A percentile compares a stretch with the other conserved stretches of the same genome.
Evolutionary conservation across 2,888 invertebrate species (phyloP).

Genomic region (Chrysolina oricalcia): DNA sequence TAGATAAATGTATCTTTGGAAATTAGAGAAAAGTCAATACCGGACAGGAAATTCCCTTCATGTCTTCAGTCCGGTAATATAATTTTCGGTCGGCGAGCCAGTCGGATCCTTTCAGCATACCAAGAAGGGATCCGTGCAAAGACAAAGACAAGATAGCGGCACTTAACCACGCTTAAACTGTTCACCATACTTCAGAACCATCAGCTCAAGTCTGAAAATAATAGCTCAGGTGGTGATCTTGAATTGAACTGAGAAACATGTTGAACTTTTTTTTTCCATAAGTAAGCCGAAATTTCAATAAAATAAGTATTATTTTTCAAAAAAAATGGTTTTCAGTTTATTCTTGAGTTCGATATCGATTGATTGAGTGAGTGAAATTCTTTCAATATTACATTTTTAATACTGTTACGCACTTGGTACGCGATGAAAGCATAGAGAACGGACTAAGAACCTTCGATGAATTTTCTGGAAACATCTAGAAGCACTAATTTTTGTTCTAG

Average conservation of each 20-base stretch:
- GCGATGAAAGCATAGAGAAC: no score
- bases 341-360: no score
- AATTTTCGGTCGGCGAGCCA: slow-evolving; percentile 64
- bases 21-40: slow-evolving; percentile 34
- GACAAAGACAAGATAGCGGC: slow-evolving; percentile 63
- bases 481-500: no score
- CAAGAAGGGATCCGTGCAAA: slow-evolving; percentile 61
- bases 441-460: no score
- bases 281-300: no score
- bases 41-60: slow-evolving; percentile 58
- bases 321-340: no score
- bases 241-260: neutral
- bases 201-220: neutral
- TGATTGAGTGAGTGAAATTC: no score
- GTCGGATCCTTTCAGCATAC: slow-evolving; percentile 62
- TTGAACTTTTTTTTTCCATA: neutral
- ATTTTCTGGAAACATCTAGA: no score
- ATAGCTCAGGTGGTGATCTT: neutral
- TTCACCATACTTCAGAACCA: slow-evolving; percentile 27
- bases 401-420: no score
- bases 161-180: slow-evolving; percentile 68
- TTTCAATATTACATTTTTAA: no score
- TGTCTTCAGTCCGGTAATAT: slow-evolving; percentile 63
- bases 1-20: neutral
- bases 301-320: no score